These are phyloP conservation scores for Toxostoma redivivum DNA, from an alignment of 2,113 vertebrate species.

Conservation along the genomic window DNA sequence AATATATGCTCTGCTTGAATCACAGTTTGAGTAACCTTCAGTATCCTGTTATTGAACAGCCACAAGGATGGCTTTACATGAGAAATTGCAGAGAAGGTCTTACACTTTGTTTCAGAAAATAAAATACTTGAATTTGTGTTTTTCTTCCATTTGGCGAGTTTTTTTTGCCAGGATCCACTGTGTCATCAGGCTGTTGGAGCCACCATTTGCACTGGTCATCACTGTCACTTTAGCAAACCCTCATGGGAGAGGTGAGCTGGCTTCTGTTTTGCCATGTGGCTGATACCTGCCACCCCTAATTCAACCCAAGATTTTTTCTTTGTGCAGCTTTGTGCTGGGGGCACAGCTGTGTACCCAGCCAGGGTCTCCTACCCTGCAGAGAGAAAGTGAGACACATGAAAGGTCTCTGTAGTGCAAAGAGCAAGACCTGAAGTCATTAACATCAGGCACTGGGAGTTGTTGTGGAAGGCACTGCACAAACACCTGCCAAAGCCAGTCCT, in stretches of 20 bases:
- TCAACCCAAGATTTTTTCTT: background rate
- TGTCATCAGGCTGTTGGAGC: background rate
- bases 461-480: background rate
- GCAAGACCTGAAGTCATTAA: background rate
- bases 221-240: background rate
- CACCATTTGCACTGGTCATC: background rate
- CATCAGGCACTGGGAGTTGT: background rate
- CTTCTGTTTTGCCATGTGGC: background rate
- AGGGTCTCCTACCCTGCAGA: too few relatives aligned
- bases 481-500: background rate
- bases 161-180: background rate
- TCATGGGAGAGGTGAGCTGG: background rate
- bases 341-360: background rate
- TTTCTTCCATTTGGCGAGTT: background rate
- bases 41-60: background rate
- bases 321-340: background rate
- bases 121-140: background rate
- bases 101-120: background rate
- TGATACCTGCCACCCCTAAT: background rate
- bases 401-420: background rate
- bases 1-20: background rate
- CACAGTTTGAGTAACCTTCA: background rate
- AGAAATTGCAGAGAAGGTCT: background rate
- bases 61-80: background rate
- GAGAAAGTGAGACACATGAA: accelerated